Conservation (phyloP, 2,113 vertebrate genomes). For the Arenaria interpres region DNA sequence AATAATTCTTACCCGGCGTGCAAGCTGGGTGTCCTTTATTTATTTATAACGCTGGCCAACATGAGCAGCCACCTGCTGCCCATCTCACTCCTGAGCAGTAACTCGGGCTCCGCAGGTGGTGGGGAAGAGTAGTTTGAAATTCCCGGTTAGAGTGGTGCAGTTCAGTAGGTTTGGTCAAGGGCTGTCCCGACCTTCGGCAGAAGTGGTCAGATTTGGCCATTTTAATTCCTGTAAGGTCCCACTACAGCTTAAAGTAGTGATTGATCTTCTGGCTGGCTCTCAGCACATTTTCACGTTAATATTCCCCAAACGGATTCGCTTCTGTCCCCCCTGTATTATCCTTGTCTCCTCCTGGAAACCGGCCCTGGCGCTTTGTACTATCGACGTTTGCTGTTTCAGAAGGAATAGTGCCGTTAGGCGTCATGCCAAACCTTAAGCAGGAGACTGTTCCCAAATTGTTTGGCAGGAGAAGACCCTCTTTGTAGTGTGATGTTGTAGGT, state of each 20-base stretch:
- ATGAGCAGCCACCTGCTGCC: background rate
- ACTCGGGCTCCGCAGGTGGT: rapidly evolving
- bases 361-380: background rate
- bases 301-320: background rate
- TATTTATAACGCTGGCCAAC: background rate
- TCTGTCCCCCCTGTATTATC: background rate
- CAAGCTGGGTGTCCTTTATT: slow-evolving; percentile 18
- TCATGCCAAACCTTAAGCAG: background rate
- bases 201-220: rapidly evolving
- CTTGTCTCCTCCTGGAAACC: background rate
- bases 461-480: background rate
- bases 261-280: background rate
- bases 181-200: background rate
- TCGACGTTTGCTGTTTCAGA: background rate
- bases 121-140: rapidly evolving
- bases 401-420: background rate
- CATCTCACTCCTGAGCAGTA: rapidly evolving
- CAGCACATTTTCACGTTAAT: background rate
- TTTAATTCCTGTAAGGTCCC: background rate
- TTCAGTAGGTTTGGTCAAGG: background rate
- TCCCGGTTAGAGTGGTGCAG: rapidly evolving
- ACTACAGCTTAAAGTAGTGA: background rate
- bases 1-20: slow-evolving; percentile 14
- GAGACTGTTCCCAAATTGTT: background rate
- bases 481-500: background rate